A percentile compares a stretch with the other conserved stretches of the same genome.
Conservation (phyloP, 2,113 vertebrate species). For the Pygoscelis adeliae region DNA sequence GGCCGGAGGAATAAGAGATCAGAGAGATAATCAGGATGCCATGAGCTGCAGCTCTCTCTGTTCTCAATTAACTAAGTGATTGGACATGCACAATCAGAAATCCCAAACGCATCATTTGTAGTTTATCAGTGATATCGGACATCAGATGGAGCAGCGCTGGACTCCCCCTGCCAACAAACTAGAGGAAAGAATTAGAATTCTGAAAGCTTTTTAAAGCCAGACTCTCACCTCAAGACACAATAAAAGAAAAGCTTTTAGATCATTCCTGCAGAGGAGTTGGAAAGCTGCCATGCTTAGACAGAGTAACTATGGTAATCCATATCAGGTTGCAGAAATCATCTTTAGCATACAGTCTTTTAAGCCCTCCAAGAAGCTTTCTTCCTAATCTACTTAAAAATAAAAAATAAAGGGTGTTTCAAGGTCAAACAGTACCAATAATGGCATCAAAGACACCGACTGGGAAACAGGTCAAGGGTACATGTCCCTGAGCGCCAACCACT, state of each 20-base stretch:
- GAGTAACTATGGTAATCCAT: conserved; percentile 59
- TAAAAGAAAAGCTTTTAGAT: conserved; percentile 71
- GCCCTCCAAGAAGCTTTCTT: conserved; percentile 49
- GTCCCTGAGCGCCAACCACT: background rate
- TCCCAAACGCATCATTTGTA: background rate
- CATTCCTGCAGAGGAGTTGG: conserved; percentile 61
- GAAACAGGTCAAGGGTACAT: background rate
- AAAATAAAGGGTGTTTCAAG: conserved; percentile 46
- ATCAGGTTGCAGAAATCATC: conserved; percentile 66
- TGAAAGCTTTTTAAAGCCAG: conserved; percentile 58
- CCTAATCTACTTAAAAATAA: conserved; percentile 57
- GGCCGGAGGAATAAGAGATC: conserved; percentile 5
- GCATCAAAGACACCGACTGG: background rate
- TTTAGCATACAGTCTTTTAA: conserved; percentile 47
- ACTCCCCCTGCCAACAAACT: conserved; percentile 23
- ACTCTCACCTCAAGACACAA: conserved; percentile 60
- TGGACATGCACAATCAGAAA: conserved; percentile 46
- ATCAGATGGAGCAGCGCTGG: background rate
- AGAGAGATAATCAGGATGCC: conserved; percentile 30
- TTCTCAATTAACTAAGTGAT: conserved; percentile 67
- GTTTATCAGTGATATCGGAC: conserved; percentile 58
- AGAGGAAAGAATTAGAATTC: conserved; percentile 61
- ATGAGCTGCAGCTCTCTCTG: conserved; percentile 21
- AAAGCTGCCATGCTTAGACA: conserved; percentile 50
- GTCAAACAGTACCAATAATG: conserved; percentile 10